These are phyloP conservation scores for Calidris pugnax DNA, from an alignment of 2,113 vertebrate species.

Conservation along the genomic window DNA sequence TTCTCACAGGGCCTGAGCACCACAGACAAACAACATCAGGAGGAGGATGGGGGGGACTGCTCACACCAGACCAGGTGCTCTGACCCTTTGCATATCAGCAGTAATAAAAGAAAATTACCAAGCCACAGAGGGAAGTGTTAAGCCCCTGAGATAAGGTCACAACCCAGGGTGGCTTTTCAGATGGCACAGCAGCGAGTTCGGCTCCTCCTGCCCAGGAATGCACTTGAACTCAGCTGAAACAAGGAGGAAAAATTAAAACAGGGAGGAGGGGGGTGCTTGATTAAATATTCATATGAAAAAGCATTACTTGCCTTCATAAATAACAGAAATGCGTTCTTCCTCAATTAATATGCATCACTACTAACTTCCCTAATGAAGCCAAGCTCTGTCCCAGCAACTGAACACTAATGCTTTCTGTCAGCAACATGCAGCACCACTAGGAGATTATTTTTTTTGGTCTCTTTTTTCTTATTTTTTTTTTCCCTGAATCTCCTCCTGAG, in stretches of 20 bases:
- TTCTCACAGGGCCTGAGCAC: not conserved
- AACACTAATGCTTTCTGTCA: not conserved
- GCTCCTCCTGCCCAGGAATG: not conserved
- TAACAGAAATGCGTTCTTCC: not conserved
- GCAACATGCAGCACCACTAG: not conserved
- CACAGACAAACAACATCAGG: not conserved
- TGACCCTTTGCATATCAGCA: not conserved
- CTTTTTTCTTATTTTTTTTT: not conserved
- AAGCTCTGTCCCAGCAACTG: not conserved
- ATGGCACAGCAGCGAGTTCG: not conserved
- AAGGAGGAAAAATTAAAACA: not conserved
- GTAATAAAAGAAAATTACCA: not conserved
- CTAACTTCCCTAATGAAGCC: not conserved
- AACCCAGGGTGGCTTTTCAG: not conserved
- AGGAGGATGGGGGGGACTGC: not conserved
- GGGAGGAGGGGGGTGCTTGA: not conserved
- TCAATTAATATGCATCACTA: constrained; percentile 34
- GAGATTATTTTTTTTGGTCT: not conserved
- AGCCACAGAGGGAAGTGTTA: not conserved
- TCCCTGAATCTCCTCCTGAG: not conserved
- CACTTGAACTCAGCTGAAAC: not conserved
- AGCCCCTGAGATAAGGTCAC: not conserved
- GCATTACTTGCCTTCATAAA: constrained; percentile 29
- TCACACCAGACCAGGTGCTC: not conserved
- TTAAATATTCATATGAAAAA: constrained; percentile 25